Evolutionary conservation across 2,888 invertebrate species (phyloP).

Genomic region (Euproctis similis): DNA sequence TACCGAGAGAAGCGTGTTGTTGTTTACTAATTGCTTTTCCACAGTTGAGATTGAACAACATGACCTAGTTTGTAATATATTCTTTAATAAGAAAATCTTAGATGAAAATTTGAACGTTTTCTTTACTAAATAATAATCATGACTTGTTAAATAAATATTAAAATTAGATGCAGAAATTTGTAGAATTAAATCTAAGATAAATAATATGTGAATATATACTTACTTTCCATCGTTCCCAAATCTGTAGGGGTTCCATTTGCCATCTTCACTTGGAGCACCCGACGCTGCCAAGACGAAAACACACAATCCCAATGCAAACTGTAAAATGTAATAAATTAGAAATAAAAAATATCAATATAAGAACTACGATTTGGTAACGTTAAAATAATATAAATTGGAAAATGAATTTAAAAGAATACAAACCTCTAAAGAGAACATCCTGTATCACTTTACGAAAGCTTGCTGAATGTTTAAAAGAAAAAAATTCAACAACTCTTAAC

Average conservation of each 20-base stretch:
- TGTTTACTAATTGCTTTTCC: not conserved
- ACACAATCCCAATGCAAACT: conserved; percentile 52
- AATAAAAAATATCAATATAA: conserved; percentile 3
- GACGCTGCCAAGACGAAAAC: conserved; percentile 46
- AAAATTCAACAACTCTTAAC: too few species aligned
- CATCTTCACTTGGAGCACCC: conserved; percentile 47
- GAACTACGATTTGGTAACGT: not conserved
- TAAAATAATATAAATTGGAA: too few species aligned
- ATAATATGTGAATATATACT: conserved; percentile 33
- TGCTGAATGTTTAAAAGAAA: conserved; percentile 2
- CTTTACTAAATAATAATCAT: too few species aligned
- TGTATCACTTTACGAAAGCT: conserved; percentile 39
- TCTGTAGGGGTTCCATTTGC: conserved; percentile 57
- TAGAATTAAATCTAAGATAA: too few species aligned
- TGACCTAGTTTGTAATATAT: not conserved
- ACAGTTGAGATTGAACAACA: not conserved
- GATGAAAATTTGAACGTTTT: too few species aligned
- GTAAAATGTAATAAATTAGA: conserved; percentile 18
- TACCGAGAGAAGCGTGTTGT: not conserved
- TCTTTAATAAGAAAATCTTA: too few species aligned
- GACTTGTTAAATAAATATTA: conserved; percentile 23
- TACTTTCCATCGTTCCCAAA: conserved; percentile 61
- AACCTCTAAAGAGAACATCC: conserved; percentile 57
- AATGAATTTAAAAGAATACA: conserved; percentile 14
- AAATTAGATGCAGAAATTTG: too few species aligned